Conservation (phyloP, 2,113 vertebrate species). For the Muntiacus muntjak region DNA sequence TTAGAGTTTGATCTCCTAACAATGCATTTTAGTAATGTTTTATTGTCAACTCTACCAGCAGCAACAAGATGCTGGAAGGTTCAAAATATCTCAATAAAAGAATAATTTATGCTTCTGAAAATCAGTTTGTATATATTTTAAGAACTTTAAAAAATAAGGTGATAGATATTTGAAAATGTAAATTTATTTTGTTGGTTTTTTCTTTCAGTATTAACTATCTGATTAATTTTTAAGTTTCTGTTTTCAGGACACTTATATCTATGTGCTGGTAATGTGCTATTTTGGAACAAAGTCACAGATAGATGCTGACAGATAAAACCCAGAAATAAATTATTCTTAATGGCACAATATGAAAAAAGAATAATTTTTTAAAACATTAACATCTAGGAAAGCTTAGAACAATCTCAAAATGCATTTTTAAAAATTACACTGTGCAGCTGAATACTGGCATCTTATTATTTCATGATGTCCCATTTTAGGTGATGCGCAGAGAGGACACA, state of each 20-base stretch:
- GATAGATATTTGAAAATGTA: background rate
- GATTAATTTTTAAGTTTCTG: background rate
- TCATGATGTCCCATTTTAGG: constrained; percentile 9
- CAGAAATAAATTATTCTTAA: background rate
- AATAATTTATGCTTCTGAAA: background rate
- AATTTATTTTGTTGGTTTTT: background rate
- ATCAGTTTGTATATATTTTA: background rate
- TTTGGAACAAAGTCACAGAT: background rate
- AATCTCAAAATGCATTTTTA: constrained; percentile 48
- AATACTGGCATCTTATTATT: constrained; percentile 45
- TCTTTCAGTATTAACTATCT: background rate
- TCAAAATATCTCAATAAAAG: background rate
- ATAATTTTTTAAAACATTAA: background rate
- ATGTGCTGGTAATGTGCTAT: background rate
- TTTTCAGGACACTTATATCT: background rate
- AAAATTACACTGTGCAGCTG: background rate
- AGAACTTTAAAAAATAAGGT: background rate
- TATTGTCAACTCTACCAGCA: background rate
- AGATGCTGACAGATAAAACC: background rate
- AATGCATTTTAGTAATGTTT: background rate
- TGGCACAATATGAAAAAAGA: background rate
- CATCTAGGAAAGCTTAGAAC: constrained; percentile 3
- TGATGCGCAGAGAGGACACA: background rate
- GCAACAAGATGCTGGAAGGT: background rate
- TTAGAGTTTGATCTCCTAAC: background rate